phyloP scores from a whole-genome alignment of 2,888 invertebrate genomes.

The Pomacea canaliculata region DNA sequence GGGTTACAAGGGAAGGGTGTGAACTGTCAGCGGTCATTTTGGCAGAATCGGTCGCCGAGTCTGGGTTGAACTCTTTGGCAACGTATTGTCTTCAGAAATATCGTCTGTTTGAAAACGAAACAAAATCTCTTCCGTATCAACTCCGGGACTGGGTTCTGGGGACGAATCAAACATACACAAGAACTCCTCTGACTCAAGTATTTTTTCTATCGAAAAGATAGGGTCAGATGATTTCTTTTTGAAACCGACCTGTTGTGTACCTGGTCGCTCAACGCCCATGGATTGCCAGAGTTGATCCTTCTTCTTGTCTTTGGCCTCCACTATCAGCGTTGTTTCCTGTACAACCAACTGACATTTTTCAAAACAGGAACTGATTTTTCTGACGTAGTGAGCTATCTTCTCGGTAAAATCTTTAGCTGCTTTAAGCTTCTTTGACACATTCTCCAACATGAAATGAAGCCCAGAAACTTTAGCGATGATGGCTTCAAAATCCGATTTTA shows the following conservation, averaged over 20 bases:
- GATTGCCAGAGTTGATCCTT: background rate
- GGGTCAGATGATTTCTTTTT: background rate
- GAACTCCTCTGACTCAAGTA: no score
- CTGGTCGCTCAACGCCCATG: conserved; percentile 5
- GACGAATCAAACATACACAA: no score
- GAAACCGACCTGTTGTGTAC: background rate
- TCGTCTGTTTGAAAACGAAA: no score
- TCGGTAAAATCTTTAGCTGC: conserved; percentile 3
- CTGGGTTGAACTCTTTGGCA: no score
- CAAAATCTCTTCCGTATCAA: no score
- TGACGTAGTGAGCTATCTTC: conserved; percentile 15
- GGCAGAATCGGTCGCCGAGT: no score
- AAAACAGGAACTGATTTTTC: conserved; percentile 4
- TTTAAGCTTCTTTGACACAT: conserved; percentile 6
- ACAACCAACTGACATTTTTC: background rate
- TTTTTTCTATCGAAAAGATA: no score
- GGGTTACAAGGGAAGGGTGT: no score
- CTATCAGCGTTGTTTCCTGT: background rate
- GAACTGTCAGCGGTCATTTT: no score
- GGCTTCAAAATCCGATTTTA: conserved; percentile 25
- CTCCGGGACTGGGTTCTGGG: no score
- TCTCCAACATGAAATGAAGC: conserved; percentile 16
- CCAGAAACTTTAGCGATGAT: conserved; percentile 21
- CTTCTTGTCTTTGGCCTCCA: conserved; percentile 8
- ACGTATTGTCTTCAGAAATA: no score